A percentile compares a stretch with the other conserved stretches of the same genome.
Evolutionary conservation across 2,113 vertebrate species (phyloP).

Genomic region (Rutilus rutilus): DNA sequence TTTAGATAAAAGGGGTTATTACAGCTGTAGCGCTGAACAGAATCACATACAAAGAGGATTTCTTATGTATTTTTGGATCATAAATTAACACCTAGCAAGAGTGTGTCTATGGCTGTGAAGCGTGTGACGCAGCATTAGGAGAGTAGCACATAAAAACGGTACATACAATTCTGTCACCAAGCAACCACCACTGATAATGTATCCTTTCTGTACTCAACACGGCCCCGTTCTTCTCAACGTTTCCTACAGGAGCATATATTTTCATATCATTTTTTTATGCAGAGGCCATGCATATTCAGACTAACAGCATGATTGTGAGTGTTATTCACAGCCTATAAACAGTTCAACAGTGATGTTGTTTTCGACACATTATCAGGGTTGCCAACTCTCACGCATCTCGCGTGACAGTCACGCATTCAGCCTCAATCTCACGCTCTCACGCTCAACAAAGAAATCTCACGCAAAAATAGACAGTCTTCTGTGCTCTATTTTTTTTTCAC

Average conservation of each 20-base stretch:
- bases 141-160: not conserved
- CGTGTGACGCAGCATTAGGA: not conserved
- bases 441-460: no score
- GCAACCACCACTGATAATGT: not conserved
- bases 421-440: no score
- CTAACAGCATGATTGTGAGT: not conserved
- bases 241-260: not conserved
- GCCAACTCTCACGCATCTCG: no score
- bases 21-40: not conserved
- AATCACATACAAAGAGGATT: not conserved
- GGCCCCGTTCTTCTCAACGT: not conserved
- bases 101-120: not conserved
- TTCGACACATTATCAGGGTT: not conserved
- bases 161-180: not conserved
- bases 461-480: no score
- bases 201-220: not conserved
- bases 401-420: no score
- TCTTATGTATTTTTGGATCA: conserved; percentile 8
- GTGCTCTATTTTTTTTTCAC: no score
- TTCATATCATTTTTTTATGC: not conserved
- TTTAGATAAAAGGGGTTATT: not conserved
- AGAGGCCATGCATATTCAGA: not conserved
- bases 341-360: not conserved
- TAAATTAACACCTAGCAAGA: conserved; percentile 21
- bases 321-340: not conserved